These are phyloP conservation scores for Cantharis flavilabris DNA, from an alignment of 2,888 invertebrate species.

Conservation along the genomic window DNA sequence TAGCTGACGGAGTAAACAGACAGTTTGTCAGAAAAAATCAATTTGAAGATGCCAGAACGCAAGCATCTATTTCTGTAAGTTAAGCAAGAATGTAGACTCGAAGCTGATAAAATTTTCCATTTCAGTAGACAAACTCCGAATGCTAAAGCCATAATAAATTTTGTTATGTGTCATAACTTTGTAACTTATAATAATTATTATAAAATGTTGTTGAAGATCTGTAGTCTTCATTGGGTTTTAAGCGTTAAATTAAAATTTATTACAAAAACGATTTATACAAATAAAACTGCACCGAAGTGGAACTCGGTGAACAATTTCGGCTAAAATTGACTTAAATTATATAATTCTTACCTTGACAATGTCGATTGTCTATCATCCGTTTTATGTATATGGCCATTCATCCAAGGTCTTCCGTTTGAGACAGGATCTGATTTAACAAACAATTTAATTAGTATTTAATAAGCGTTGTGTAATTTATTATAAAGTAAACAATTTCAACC, in stretches of 20 bases:
- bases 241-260: background rate
- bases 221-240: background rate
- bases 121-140: background rate
- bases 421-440: slow-evolving; percentile 47
- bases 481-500: background rate
- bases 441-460: background rate
- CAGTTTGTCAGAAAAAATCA: background rate
- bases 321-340: background rate
- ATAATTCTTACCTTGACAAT: slow-evolving; percentile 55
- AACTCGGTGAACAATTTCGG: background rate
- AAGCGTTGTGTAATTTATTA: background rate
- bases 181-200: background rate
- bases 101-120: background rate
- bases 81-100: background rate
- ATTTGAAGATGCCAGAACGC: background rate
- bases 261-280: background rate
- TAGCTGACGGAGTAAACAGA: background rate
- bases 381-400: slow-evolving; percentile 57
- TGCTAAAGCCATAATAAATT: background rate
- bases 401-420: slow-evolving; percentile 53
- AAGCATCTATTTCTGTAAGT: background rate
- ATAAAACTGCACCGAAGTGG: background rate
- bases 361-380: slow-evolving; percentile 62
- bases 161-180: background rate
- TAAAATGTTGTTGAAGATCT: background rate